Percentiles rank a stretch among this genome's conserved stretches.
Evolutionary conservation across 2,113 vertebrate genomes (phyloP).

Genomic region (Hippocampus zosterae): DNA sequence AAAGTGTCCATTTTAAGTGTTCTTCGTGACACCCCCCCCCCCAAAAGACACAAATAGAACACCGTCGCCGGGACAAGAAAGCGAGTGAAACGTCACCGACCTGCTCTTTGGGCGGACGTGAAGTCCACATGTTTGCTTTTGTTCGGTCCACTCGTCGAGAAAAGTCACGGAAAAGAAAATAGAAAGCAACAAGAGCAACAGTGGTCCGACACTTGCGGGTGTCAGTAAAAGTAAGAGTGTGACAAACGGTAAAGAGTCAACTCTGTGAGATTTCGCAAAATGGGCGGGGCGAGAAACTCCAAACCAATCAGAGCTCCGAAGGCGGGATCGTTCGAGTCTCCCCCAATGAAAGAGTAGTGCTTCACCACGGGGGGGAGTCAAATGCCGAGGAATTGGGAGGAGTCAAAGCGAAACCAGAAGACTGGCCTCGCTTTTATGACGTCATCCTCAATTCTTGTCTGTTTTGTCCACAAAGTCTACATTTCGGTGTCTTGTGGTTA

Average conservation of each 20-base stretch:
- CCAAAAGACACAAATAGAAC: slow-evolving; percentile 42
- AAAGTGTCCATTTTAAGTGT: neutral
- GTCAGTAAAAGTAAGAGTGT: slow-evolving; percentile 5
- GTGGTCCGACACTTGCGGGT: slow-evolving; percentile 1
- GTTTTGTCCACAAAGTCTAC: neutral
- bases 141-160: slow-evolving; percentile 10
- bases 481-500: neutral
- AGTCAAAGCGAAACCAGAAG: neutral
- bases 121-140: slow-evolving; percentile 47
- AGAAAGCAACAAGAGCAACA: neutral
- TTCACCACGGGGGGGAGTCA: neutral
- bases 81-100: slow-evolving; percentile 47
- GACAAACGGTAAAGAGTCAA: slow-evolving; percentile 37
- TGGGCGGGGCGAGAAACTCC: slow-evolving; percentile 38
- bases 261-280: slow-evolving; percentile 47
- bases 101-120: slow-evolving; percentile 55
- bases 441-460: neutral
- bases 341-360: neutral
- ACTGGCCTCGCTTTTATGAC: neutral
- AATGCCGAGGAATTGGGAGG: slow-evolving; percentile 29
- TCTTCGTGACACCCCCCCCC: neutral
- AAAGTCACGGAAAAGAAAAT: neutral
- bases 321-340: neutral
- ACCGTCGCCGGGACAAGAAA: slow-evolving; percentile 11
- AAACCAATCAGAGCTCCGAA: slow-evolving; percentile 38